Base-by-base conservation (phyloP, 2,113 vertebrate species). In the Sigmodon hispidus region DNA sequence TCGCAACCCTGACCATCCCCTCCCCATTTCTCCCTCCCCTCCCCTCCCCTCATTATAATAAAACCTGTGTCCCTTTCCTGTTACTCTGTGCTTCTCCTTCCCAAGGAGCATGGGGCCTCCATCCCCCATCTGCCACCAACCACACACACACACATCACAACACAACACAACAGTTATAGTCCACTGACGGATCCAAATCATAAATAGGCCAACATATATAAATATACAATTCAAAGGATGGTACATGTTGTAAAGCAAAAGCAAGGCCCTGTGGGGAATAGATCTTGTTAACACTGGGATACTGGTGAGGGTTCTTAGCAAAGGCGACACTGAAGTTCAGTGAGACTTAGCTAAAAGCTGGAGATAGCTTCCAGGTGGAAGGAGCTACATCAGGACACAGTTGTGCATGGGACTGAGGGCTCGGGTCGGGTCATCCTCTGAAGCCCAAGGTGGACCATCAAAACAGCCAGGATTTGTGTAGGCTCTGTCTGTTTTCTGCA, bases 221-320 rank as follows among this genome's bases (percentile, higher is more conserved):
- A 55, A 79, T 31, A 85, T 79, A 22, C 65, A 63, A 55, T 89
- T 75, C 52, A 91, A 93, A 72, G 89, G n/a, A 72, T 50, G 65
- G 61, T 59, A 5, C 70, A 19, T 80, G 36, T 21, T 81, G 19
- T 59, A 26, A 80, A 48, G 45, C 48, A 36, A 55, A 83, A 59
- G 31, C 34, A 31, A 29, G 57, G 8, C 36, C 24, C 5, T 22
- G 0, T 40, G 24, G 2, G 43, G 0, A 10, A 50, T 40, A 45
- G 48, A 61, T 67, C 43, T 88, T 19, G 36, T 73, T 79, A 31
- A 31, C 19, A 67, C 4, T 8, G 13, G n/a, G 55, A 80, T 31
- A 21, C 29, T 57, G 19, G 79, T 70, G 29, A 36, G 45, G 61
- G 13, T 2, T 67, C 40, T 77, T 84, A 52, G 50, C 69, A 63